Base-by-base conservation (phyloP, 2,888 invertebrate genomes). In the Embidobia sp. region DNA sequence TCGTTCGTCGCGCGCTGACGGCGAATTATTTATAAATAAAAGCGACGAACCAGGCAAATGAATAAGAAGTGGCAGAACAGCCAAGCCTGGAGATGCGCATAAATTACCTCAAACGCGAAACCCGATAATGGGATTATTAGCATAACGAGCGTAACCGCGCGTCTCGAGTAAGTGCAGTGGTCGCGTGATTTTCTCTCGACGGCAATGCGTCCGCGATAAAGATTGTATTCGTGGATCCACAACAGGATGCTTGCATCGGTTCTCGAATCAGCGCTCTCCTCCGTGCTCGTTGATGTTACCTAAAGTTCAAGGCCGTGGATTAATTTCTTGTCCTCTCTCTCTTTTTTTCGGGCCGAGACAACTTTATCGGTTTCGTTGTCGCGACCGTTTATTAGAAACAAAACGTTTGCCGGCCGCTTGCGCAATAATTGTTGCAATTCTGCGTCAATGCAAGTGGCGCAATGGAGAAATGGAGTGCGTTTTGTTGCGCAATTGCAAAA, bases 171-270 rank as follows among this genome's bases (percentile, higher is more conserved):
- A 57, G 31, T 18, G 64, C 22, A 35, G 11, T 44, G 35, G n/a
- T 37, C 63, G 67, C 66, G 42, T 33, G 64, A 64, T 67, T 67
- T 74, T 66, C 49, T 73, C 66, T 42, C 46, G 26, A 37, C 29
- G 6, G 55, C 73, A 35, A 80, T 61, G 19, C 73, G 53, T 7
- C 79, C 78, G 11, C 77, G 76, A 63, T 69, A 70, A 69, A 72
- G 48, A 70, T 84, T 83, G 73, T 79, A 84, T 18, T 81, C 76
- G n/a, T 66, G 61, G 57, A 83, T 78, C 81, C 83, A 81, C 4
- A 59, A 59, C 70, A 51, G 59, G 66, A 77, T 51, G 53, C 59
- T 70, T 16, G 66, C 13, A 53, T 66, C 66, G 51, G 59, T 51
- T 59, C 40, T 42, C 42, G 44, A 66, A 66, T 74, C 57, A 44